These are phyloP conservation scores for Dorcus hopei DNA, from an alignment of 2,888 invertebrate genomes.

Conservation along the genomic window DNA sequence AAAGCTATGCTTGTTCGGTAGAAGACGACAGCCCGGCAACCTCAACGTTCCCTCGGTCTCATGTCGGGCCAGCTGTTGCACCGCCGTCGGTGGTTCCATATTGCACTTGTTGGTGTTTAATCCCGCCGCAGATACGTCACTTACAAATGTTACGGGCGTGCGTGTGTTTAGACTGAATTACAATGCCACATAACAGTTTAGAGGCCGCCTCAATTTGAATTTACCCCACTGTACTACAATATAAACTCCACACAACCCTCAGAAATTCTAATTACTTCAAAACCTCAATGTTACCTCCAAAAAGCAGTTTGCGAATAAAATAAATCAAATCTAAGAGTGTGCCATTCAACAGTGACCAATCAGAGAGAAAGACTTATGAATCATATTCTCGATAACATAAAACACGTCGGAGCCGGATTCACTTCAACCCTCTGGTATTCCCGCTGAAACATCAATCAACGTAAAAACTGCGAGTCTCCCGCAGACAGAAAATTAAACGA, in stretches of 20 bases:
- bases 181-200: slow-evolving; percentile 18
- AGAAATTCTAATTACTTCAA: too few relatives aligned
- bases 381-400: too few relatives aligned
- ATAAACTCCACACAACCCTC: too few relatives aligned
- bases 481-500: slow-evolving; percentile 29
- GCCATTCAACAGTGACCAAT: too few relatives aligned
- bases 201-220: slow-evolving; percentile 3
- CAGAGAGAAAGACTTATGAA: too few relatives aligned
- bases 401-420: too few relatives aligned
- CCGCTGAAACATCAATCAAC: slow-evolving; percentile 14
- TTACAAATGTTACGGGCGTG: slow-evolving; percentile 35
- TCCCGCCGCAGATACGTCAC: slow-evolving; percentile 35
- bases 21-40: slow-evolving; percentile 8
- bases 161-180: slow-evolving; percentile 24
- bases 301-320: too few relatives aligned
- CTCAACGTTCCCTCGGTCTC: slow-evolving; percentile 14
- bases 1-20: slow-evolving; percentile 24
- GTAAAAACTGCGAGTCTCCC: slow-evolving; percentile 12
- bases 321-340: too few relatives aligned
- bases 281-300: too few relatives aligned
- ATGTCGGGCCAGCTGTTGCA: slow-evolving; percentile 15
- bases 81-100: slow-evolving; percentile 36
- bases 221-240: background rate
- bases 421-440: too few relatives aligned
- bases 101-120: slow-evolving; percentile 40